A percentile compares a stretch with the other conserved stretches of the same genome.
Evolutionary conservation across 2,797 vertebrate genomes (phyloP).

Genomic region (Sebastes steindachneri): DNA sequence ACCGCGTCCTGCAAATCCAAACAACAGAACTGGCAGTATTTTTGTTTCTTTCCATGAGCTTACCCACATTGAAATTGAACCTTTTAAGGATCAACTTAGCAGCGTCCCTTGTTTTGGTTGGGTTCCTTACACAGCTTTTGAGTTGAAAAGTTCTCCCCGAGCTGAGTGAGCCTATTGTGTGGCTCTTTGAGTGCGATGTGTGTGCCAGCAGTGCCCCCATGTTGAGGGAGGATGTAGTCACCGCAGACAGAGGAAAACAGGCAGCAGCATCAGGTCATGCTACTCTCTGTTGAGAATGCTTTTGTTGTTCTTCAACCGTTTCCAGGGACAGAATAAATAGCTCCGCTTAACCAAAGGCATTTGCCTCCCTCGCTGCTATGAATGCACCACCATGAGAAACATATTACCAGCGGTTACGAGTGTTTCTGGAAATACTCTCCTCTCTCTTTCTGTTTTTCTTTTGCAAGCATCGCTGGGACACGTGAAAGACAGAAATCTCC

Average conservation of each 20-base stretch:
- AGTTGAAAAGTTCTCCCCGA: conserved; percentile 67
- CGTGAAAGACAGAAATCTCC: conserved; percentile 45
- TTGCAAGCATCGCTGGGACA: conserved; percentile 41
- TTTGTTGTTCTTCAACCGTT: conserved; percentile 71
- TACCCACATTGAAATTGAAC: conserved; percentile 61
- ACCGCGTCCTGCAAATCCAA: conserved; percentile 49
- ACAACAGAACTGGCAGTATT: conserved; percentile 49
- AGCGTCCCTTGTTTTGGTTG: conserved; percentile 55
- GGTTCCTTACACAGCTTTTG: conserved; percentile 34
- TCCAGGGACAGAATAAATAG: conserved; percentile 79
- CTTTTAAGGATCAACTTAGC: conserved; percentile 54
- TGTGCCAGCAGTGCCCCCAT: conserved; percentile 39
- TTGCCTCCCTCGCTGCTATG: conserved; percentile 58
- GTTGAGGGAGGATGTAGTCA: conserved; percentile 28
- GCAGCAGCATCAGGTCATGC: conserved; percentile 58
- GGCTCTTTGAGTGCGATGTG: conserved; percentile 27
- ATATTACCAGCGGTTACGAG: conserved; percentile 69
- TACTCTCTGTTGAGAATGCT: conserved; percentile 63
- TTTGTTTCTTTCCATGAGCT: conserved; percentile 54
- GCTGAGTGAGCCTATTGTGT: conserved; percentile 45
- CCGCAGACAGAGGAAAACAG: conserved; percentile 56
- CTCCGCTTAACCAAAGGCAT: conserved; percentile 75
- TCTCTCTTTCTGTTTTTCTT: conserved; percentile 40
- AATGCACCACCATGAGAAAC: conserved; percentile 76
- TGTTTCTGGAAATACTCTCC: conserved; percentile 48